Base-by-base conservation (phyloP, 2,888 invertebrate species). In the Pristionchus arcanus region DNA sequence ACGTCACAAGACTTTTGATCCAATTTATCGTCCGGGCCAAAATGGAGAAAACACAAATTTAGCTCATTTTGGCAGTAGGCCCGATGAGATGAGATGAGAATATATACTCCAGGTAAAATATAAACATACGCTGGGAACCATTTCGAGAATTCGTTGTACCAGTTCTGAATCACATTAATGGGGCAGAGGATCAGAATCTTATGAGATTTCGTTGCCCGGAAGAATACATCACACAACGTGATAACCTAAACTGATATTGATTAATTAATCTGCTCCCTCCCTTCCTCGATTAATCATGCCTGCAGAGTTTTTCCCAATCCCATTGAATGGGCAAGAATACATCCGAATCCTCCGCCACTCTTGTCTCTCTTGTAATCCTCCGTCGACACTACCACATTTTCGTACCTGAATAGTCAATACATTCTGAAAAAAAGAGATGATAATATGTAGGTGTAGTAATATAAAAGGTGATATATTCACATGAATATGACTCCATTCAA, bases 161-260 rank as follows among this genome's bases (percentile, higher is more conserved):
- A 99, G 96, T 99, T 99, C 96, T 99, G 98, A 91, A 99, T 96
- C 0, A 99, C 99, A 95, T 99, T 99, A 90, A 99, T 98, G 16
- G 99, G 99, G 97, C 99, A 98, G 92, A 99, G 98, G 95, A 98
- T 97, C 68, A 99, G 96, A 0, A 98, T 97, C 25, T 97, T 97
- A 95, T 97, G 97, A 11, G 98, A 97, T 42, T 96, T 96, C 0
- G 98, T 98, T 95, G 98, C 97, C 88, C 98, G 96, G 93, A 99
- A 96, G 96, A 99, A 98, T 94, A 98, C 97, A 96, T 99, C 99
- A 95, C 97, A 97, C 96, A 99, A 99, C 92, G 98, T 97, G 90
- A 98, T 97, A 90, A 98, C 97, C 96, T 96, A 92, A 53, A 89
- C n/a, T 11, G 9, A 49, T 3, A 49, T 49, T 11, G 4, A 13